Conservation (phyloP, 2,113 vertebrate species). For the Mormyrus lacerda region DNA sequence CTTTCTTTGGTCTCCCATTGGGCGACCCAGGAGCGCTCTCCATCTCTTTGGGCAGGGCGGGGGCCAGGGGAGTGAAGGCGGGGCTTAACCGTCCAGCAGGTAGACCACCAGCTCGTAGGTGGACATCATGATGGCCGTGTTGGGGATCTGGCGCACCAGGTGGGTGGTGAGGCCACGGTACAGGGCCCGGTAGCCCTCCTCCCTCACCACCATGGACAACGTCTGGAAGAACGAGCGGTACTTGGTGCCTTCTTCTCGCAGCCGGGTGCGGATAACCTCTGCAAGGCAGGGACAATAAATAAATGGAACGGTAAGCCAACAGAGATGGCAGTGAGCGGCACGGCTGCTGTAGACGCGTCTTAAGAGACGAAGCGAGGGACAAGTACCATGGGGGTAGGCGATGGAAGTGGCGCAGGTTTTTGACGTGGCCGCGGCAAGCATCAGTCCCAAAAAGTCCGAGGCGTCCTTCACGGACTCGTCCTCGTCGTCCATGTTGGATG, state of each 20-base stretch:
- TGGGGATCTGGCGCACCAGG: conserved; percentile 93
- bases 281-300: conserved; percentile 22
- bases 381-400: conserved; percentile 91
- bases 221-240: conserved; percentile 96
- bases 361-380: neutral
- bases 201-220: conserved; percentile 74
- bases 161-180: conserved; percentile 95
- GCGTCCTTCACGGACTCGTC: conserved; percentile 80
- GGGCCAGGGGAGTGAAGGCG: neutral
- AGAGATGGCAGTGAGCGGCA: neutral
- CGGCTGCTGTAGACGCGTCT: neutral
- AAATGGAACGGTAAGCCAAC: neutral
- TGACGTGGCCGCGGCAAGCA: conserved; percentile 95
- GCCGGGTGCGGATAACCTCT: conserved; percentile 96
- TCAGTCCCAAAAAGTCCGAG: conserved; percentile 92
- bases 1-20: conserved; percentile 56
- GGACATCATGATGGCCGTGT: conserved; percentile 98
- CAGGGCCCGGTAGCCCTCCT: conserved; percentile 89
- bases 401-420: conserved; percentile 94
- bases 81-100: conserved; percentile 78
- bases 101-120: conserved; percentile 97
- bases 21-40: conserved; percentile 12
- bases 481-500: conserved; percentile 65
- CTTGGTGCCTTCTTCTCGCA: conserved; percentile 97
- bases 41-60: neutral